Evolutionary conservation across 2,113 vertebrate genomes (phyloP).

Genomic region (Camelus dromedarius): DNA sequence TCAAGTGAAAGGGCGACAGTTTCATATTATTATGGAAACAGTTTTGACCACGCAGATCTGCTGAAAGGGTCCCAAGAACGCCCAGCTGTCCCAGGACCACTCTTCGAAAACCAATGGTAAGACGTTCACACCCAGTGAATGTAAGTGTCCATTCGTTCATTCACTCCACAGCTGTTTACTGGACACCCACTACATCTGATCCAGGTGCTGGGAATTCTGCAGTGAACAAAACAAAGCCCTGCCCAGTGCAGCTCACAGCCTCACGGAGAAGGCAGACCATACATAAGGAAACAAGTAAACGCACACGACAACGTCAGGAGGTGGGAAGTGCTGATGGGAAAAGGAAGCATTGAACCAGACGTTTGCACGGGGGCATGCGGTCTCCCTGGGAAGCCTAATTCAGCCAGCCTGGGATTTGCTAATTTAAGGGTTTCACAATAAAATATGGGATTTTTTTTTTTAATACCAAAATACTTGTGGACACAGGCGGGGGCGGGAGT

Average conservation of each 20-base stretch:
- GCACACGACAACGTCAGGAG: neutral
- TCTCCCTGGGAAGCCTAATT: conserved; percentile 20
- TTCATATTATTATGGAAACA: neutral
- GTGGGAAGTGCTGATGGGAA: neutral
- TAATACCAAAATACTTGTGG: conserved; percentile 48
- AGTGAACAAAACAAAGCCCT: neutral
- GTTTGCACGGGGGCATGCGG: neutral
- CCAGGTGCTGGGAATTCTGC: neutral
- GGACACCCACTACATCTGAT: neutral
- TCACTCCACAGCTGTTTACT: neutral
- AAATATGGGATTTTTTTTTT: conserved; percentile 57
- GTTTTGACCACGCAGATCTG: neutral
- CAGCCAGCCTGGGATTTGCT: conserved; percentile 40
- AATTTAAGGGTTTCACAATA: conserved; percentile 65
- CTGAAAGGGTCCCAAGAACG: neutral
- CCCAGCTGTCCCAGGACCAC: neutral
- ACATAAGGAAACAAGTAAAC: neutral
- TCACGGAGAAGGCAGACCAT: neutral
- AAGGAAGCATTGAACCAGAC: neutral
- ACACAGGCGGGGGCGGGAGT: rapidly evolving
- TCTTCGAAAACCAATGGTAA: neutral
- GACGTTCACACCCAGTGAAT: neutral
- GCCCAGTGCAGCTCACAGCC: neutral
- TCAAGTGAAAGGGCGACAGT: neutral
- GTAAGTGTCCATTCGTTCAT: neutral